Conservation (phyloP, 1,140 invertebrate genomes). For the Brachionus rubens region DNA sequence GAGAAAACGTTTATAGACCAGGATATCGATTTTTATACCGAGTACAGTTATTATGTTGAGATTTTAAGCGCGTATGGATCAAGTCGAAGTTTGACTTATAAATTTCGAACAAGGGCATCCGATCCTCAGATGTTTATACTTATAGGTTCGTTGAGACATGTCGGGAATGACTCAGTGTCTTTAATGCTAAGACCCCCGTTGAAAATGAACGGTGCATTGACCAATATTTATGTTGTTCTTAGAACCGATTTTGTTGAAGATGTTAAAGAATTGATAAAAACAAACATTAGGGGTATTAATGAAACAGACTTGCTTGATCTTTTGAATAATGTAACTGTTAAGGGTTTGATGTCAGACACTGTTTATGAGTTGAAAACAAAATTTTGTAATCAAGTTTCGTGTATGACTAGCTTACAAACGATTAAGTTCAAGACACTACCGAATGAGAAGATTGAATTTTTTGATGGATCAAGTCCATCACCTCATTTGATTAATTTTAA, state of each 20-base stretch:
- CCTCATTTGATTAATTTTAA: neutral
- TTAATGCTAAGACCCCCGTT: slow-evolving; percentile 17
- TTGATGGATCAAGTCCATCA: neutral
- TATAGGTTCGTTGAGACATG: neutral
- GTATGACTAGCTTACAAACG: slow-evolving; percentile 12
- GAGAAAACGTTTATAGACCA: neutral
- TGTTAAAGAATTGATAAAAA: neutral
- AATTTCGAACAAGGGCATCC: neutral
- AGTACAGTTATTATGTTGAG: neutral
- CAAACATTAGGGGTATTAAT: neutral
- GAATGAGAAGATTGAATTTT: slow-evolving; percentile 5
- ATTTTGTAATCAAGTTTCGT: slow-evolving; percentile 31
- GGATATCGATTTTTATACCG: neutral
- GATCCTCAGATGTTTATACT: neutral
- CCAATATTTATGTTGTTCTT: neutral
- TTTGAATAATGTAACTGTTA: slow-evolving; percentile 7
- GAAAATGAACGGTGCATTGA: neutral
- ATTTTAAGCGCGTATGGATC: neutral
- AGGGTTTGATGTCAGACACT: neutral
- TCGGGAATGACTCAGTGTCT: neutral
- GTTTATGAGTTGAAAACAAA: slow-evolving; percentile 9
- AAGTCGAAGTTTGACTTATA: neutral
- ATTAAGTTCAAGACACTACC: slow-evolving; percentile 12
- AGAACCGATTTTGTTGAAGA: neutral
- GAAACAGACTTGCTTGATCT: neutral